Conservation (phyloP, 1,140 invertebrate genomes). For the Pseudomyrmex gracilis region DNA sequence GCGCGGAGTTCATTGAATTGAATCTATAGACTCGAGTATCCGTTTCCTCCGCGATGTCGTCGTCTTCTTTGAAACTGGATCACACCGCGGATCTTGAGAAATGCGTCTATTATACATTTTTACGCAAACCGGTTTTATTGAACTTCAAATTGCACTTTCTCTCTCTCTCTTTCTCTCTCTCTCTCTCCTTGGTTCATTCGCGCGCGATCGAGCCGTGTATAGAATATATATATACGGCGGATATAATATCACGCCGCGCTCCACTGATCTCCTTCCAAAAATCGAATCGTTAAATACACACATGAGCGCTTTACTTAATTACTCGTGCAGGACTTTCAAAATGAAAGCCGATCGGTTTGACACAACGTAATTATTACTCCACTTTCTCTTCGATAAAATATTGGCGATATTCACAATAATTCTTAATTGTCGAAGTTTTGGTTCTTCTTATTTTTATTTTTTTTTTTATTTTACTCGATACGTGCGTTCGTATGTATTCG, state of each 20-base stretch:
- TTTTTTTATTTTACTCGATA: neutral
- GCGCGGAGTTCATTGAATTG: neutral
- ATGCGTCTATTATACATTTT: slow-evolving; percentile 25
- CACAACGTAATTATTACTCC: slow-evolving; percentile 2
- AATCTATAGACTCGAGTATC: neutral
- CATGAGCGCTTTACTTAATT: slow-evolving; percentile 32
- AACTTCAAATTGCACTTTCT: neutral
- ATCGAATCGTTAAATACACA: slow-evolving; percentile 25
- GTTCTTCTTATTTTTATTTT: neutral
- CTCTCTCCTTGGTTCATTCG: neutral
- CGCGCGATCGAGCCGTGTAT: neutral
- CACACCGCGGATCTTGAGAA: neutral
- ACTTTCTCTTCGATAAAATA: neutral
- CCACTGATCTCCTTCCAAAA: slow-evolving; percentile 43
- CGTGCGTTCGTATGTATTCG: too few relatives aligned
- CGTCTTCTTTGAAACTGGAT: slow-evolving; percentile 5
- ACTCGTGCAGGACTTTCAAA: neutral
- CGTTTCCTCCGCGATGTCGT: neutral
- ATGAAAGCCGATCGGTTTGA: slow-evolving; percentile 20
- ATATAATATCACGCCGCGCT: too few relatives aligned
- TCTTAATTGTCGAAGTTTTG: neutral
- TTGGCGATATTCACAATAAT: neutral
- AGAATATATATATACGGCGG: too few relatives aligned
- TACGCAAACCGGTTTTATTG: slow-evolving; percentile 28
- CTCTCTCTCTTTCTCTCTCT: neutral